A percentile compares a stretch with the other conserved stretches of the same genome.
Evolutionary conservation across 2,888 invertebrate genomes (phyloP).

Genomic region (Ichneumoninae sp.): DNA sequence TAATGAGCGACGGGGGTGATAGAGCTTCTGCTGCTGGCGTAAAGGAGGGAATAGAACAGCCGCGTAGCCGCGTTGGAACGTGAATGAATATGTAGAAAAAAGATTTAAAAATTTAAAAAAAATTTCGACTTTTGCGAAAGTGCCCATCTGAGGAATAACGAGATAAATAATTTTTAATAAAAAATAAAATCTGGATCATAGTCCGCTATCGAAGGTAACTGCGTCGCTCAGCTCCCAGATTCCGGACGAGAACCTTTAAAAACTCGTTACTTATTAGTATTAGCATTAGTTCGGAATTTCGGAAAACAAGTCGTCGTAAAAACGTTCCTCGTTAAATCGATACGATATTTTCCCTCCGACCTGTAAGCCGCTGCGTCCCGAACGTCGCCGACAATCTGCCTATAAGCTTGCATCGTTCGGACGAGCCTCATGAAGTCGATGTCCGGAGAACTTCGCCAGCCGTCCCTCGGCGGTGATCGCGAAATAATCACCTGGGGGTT

Average conservation of each 20-base stretch:
- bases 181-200: not conserved
- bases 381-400: no score
- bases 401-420: no score
- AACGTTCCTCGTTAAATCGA: no score
- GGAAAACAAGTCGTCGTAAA: no score
- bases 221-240: not conserved
- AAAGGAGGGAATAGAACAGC: not conserved
- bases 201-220: not conserved
- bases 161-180: slow-evolving; percentile 26
- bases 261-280: no score
- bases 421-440: no score
- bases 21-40: not conserved
- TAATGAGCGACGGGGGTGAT: slow-evolving; percentile 44
- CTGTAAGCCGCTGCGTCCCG: no score
- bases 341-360: no score
- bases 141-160: not conserved
- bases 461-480: no score
- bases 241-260: not conserved
- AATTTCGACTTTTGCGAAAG: not conserved
- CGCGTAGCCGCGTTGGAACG: not conserved
- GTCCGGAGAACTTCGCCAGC: no score
- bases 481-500: no score
- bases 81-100: not conserved
- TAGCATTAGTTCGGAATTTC: no score
- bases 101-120: not conserved